Evolutionary conservation across 2,888 invertebrate species (phyloP).

Genomic region (Agrochola circellaris): DNA sequence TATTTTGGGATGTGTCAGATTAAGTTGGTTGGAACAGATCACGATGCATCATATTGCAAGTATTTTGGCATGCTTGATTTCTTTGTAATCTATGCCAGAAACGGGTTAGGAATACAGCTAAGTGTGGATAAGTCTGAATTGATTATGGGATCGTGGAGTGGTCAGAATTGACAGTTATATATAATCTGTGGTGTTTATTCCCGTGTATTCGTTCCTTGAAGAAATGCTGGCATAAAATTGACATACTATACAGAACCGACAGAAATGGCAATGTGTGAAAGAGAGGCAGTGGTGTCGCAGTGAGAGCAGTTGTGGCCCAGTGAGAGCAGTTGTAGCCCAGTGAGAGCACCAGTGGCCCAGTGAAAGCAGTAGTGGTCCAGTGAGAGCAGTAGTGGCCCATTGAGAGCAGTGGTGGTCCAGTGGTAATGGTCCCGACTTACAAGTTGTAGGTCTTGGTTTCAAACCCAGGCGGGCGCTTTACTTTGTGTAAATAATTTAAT

Average conservation of each 20-base stretch:
- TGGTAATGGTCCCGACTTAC: no score
- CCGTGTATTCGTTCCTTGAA: background rate
- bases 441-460: no score
- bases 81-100: slow-evolving; percentile 61
- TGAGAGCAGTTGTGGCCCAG: no score
- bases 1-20: slow-evolving; percentile 16
- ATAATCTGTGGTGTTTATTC: slow-evolving; percentile 11
- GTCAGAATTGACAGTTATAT: slow-evolving; percentile 27
- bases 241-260: background rate
- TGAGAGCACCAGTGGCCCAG: no score
- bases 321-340: no score
- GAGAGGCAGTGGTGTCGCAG: no score
- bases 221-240: background rate
- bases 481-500: no score
- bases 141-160: slow-evolving; percentile 1
- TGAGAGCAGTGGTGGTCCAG: no score
- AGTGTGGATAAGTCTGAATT: slow-evolving; percentile 31
- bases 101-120: slow-evolving; percentile 26
- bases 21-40: slow-evolving; percentile 27
- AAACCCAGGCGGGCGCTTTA: no score
- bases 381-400: no score
- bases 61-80: slow-evolving; percentile 64
- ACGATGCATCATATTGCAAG: slow-evolving; percentile 62
- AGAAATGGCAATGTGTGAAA: no score
- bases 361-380: no score